Conservation (phyloP, 2,113 vertebrate species). For the Bagarius yarrelli region DNA sequence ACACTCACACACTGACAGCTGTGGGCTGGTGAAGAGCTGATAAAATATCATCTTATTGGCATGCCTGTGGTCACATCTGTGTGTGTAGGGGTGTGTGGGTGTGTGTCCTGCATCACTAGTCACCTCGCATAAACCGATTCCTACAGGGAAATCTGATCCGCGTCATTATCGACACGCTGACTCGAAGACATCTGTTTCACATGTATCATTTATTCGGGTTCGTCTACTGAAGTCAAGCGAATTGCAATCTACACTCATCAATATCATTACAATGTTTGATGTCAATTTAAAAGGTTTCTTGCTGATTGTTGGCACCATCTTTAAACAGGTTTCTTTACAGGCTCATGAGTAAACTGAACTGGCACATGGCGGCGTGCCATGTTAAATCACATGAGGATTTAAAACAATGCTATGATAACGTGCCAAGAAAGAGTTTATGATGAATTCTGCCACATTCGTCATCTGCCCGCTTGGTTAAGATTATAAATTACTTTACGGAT, state of each 20-base stretch:
- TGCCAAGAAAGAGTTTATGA: not conserved
- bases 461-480: not conserved
- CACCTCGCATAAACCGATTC: not conserved
- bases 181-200: not conserved
- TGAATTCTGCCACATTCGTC: not conserved
- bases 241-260: not conserved
- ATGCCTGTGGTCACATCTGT: conserved; percentile 21
- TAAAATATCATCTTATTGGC: conserved; percentile 18
- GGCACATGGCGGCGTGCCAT: not conserved
- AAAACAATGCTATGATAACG: not conserved
- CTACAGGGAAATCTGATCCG: conserved; percentile 23
- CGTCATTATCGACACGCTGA: not conserved
- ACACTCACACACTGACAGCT: not conserved
- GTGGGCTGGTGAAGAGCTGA: not conserved
- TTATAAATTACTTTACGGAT: not conserved
- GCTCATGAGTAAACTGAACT: not conserved
- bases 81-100: conserved; percentile 5
- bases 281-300: not conserved
- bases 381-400: too few relatives aligned
- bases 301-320: not conserved
- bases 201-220: not conserved
- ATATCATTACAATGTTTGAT: not conserved
- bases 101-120: not conserved
- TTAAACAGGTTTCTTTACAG: not conserved
- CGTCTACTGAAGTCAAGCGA: too few relatives aligned